These are phyloP conservation scores for Schrankia costaestrigalis DNA, from an alignment of 2,888 invertebrate genomes.

Conservation along the genomic window DNA sequence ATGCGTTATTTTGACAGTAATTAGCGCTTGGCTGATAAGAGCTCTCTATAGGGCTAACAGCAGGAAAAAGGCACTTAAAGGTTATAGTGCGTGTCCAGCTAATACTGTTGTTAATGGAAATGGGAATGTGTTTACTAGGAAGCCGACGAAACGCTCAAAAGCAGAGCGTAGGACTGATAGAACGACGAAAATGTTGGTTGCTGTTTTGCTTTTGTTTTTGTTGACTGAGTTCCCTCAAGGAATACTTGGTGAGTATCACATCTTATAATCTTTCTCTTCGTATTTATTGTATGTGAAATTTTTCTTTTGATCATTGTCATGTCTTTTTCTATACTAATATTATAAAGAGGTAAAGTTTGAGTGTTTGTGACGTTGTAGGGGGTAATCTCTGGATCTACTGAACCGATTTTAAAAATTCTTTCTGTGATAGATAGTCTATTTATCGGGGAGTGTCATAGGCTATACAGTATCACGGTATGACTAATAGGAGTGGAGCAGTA, in stretches of 20 bases:
- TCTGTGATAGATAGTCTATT: too few species aligned
- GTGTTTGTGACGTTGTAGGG: too few species aligned
- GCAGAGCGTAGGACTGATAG: constrained; percentile 82
- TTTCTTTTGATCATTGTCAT: too few species aligned
- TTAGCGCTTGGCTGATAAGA: constrained; percentile 86
- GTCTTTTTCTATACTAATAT: too few species aligned
- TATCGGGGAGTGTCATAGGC: too few species aligned
- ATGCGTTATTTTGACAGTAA: constrained; percentile 87
- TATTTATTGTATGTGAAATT: too few species aligned
- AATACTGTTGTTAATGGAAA: constrained; percentile 57
- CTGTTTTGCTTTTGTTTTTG: constrained; percentile 91
- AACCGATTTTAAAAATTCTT: too few species aligned
- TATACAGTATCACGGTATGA: too few species aligned
- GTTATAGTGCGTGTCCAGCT: constrained; percentile 66
- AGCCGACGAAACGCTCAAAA: constrained; percentile 65
- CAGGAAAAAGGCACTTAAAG: constrained; percentile 82
- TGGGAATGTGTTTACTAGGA: constrained; percentile 64
- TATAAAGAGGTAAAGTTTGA: too few species aligned
- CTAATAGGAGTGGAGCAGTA: too few species aligned
- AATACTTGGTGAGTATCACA: constrained; percentile 81
- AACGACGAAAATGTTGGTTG: constrained; percentile 94
- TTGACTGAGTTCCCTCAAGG: constrained; percentile 95
- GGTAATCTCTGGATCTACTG: too few species aligned
- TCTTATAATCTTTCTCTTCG: neutral
- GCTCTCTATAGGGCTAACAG: constrained; percentile 85